phyloP scores from a whole-genome alignment of 2,113 vertebrate species.

The Vulpes ferrilata region DNA sequence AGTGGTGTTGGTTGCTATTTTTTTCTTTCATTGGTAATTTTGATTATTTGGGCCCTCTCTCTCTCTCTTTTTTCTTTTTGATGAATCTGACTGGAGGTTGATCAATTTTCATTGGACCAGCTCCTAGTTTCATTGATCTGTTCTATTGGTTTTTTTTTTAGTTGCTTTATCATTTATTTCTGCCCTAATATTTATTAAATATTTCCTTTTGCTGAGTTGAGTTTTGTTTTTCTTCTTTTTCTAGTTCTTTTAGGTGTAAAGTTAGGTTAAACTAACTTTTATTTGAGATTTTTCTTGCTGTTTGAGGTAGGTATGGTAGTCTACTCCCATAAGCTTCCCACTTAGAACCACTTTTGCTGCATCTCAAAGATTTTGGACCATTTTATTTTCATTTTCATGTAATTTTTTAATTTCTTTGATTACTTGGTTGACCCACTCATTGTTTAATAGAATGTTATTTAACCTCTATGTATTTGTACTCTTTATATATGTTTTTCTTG shows the following conservation, averaged over 20 bases:
- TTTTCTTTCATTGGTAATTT: background rate
- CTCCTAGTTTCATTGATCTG: background rate
- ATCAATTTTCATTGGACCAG: background rate
- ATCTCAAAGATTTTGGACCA: background rate
- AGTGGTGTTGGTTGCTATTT: background rate
- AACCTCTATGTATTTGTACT: background rate
- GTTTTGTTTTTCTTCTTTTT: background rate
- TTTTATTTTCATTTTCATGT: background rate
- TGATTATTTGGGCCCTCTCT: background rate
- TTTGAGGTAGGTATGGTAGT: background rate
- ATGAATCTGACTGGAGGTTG: background rate
- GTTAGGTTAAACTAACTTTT: background rate
- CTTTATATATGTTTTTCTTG: background rate
- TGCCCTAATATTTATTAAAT: background rate
- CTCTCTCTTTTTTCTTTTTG: background rate
- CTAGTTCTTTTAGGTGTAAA: background rate
- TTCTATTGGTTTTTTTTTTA: background rate
- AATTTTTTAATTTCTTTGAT: background rate
- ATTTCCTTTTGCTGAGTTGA: background rate
- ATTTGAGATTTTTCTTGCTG: background rate
- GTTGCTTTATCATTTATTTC: background rate
- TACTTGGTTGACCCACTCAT: background rate
- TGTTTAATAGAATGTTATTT: background rate
- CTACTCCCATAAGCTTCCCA: background rate
- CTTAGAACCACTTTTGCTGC: background rate